Conservation (phyloP, 2,113 vertebrate species). For the Sebastes schlegelii region DNA sequence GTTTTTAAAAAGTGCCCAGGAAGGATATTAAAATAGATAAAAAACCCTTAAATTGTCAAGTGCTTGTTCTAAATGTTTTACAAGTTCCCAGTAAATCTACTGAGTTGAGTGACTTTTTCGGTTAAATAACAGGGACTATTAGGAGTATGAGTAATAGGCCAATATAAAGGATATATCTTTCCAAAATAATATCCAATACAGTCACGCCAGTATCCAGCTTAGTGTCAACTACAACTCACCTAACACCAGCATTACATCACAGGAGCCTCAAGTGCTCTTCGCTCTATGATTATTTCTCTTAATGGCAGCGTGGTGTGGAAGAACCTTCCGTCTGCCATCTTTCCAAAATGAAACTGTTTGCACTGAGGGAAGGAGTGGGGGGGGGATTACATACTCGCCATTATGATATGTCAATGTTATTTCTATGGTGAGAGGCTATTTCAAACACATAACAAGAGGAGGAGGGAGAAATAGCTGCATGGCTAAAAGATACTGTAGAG, state of each 20-base stretch:
- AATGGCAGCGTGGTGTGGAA: conserved; percentile 61
- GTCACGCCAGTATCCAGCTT: conserved; percentile 55
- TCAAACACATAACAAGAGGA: conserved; percentile 59
- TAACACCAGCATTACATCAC: conserved; percentile 70
- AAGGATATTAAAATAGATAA: conserved; percentile 40
- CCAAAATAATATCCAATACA: conserved; percentile 60
- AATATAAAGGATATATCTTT: conserved; percentile 56
- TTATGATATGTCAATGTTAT: conserved; percentile 71
- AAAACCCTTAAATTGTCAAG: conserved; percentile 33
- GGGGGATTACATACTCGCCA: conserved; percentile 43
- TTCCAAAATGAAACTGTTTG: conserved; percentile 61
- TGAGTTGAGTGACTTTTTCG: conserved; percentile 26
- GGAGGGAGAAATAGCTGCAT: conserved; percentile 36
- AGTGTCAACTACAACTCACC: conserved; percentile 63
- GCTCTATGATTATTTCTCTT: conserved; percentile 48
- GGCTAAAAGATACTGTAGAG: conserved; percentile 51
- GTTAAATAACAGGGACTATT: conserved; percentile 47
- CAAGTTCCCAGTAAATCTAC: conserved; percentile 39
- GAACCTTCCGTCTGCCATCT: conserved; percentile 68
- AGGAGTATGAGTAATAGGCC: conserved; percentile 43
- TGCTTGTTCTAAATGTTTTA: conserved; percentile 29
- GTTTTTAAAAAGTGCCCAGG: conserved; percentile 8
- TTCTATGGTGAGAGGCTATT: conserved; percentile 71
- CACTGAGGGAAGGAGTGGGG: conserved; percentile 36
- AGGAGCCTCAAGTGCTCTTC: conserved; percentile 50